These are phyloP conservation scores for Bergia puertoricense DNA, from an alignment of 92 coral and sea anemone genomes.

Conservation along the genomic window DNA sequence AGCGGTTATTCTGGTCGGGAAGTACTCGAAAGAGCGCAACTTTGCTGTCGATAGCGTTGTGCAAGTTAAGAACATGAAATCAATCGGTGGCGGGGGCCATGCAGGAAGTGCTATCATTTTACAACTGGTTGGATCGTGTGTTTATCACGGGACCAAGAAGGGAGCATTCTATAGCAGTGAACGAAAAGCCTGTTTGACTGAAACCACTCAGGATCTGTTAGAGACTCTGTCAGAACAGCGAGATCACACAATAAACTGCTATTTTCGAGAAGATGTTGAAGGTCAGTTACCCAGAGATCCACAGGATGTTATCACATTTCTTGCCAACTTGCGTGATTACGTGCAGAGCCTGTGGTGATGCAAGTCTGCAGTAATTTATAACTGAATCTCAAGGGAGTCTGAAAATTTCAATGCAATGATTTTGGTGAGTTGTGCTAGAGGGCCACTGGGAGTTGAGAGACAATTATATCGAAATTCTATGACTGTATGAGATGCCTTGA, in stretches of 20 bases:
- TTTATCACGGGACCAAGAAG: constrained; percentile 42
- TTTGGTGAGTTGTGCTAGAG: too few relatives aligned
- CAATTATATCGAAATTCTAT: too few relatives aligned
- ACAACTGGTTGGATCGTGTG: constrained; percentile 34
- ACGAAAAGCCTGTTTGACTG: constrained; percentile 14
- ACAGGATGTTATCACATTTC: constrained; percentile 12
- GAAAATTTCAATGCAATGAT: too few relatives aligned
- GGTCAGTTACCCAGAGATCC: constrained; percentile 12
- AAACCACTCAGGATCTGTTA: constrained; percentile 14
- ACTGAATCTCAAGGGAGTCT: not conserved
- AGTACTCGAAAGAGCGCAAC: constrained; percentile 1
- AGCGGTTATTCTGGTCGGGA: constrained; percentile 31
- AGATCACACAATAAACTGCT: constrained; percentile 10
- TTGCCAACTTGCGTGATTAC: constrained; percentile 23
- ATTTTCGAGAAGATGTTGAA: constrained; percentile 38
- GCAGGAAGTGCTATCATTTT: constrained; percentile 20
- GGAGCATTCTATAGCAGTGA: constrained; percentile 28
- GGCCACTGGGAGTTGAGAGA: too few relatives aligned
- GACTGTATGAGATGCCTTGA: too few relatives aligned
- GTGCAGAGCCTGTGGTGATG: not conserved
- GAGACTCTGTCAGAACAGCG: not conserved
- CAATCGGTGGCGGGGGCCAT: not conserved
- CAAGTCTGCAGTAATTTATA: not conserved
- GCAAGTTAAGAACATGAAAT: constrained; percentile 6
- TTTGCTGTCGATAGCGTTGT: constrained; percentile 37